Percentiles rank a stretch among this genome's conserved stretches.
These are phyloP conservation scores for Pocillopora meandrina DNA, from an alignment of 92 coral and sea anemone species.

Conservation along the genomic window DNA sequence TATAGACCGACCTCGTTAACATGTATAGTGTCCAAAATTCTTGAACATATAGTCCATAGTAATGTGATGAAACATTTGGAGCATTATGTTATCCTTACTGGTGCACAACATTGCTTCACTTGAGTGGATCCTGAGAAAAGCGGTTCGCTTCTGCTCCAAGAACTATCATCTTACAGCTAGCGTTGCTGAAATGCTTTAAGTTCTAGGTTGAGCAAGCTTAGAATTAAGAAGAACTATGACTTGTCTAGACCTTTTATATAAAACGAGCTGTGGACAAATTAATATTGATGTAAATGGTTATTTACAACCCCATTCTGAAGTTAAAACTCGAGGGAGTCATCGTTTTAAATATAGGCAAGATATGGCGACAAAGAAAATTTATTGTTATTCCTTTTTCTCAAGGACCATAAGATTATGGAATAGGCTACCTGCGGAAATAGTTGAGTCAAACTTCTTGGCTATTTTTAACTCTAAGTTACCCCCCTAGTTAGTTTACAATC, in stretches of 20 bases:
- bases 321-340: neutral
- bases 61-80: constrained; percentile 61
- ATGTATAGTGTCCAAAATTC: constrained; percentile 50
- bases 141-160: too few species aligned
- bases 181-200: too few species aligned
- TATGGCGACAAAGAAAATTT: neutral
- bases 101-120: constrained; percentile 51
- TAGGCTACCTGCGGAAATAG: constrained; percentile 2
- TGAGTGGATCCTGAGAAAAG: too few species aligned
- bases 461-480: constrained; percentile 12
- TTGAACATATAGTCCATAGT: constrained; percentile 57
- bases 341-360: neutral
- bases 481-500: neutral
- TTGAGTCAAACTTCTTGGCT: constrained; percentile 6
- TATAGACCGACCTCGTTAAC: constrained; percentile 47
- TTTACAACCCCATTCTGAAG: neutral
- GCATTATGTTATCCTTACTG: constrained; percentile 33
- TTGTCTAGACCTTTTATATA: too few species aligned
- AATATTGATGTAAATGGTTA: neutral
- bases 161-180: too few species aligned
- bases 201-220: too few species aligned
- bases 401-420: constrained; percentile 11
- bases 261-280: too few species aligned
- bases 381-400: neutral
- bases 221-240: too few species aligned